phyloP scores from a whole-genome alignment of 2,888 invertebrate genomes.

The Tipula unca region DNA sequence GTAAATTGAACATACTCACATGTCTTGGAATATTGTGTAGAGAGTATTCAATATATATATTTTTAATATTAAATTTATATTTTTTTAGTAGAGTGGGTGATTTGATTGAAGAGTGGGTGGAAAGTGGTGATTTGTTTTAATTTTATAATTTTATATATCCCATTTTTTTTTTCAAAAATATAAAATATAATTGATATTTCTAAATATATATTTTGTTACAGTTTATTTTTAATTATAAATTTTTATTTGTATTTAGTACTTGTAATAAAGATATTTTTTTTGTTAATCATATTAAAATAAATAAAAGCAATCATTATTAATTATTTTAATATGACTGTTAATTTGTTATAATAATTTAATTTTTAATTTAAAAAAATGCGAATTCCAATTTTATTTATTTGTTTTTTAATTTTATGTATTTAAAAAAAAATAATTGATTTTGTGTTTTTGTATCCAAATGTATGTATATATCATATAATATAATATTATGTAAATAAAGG shows the following conservation, averaged over 20 bases:
- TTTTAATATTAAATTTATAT: background rate
- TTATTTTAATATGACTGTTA: slow-evolving; percentile 8
- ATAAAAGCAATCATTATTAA: background rate
- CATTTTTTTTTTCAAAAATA: slow-evolving; percentile 9
- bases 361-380: background rate
- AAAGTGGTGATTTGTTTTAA: slow-evolving; percentile 19
- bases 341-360: background rate
- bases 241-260: background rate
- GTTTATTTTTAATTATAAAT: background rate
- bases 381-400: slow-evolving; percentile 8
- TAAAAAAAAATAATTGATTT: background rate
- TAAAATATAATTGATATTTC: slow-evolving; percentile 1
- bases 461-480: background rate
- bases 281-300: background rate
- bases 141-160: slow-evolving; percentile 16
- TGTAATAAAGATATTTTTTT: background rate
- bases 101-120: slow-evolving; percentile 16
- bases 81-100: slow-evolving; percentile 15
- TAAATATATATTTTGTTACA: slow-evolving; percentile 8
- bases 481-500: background rate
- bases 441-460: background rate
- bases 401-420: background rate
- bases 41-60: slow-evolving; percentile 2
- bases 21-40: background rate
- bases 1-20: slow-evolving; percentile 2